Base-by-base conservation (phyloP, 37 sponge, comb jelly and placozoan species). In the Lycopodina hypogea region DNA sequence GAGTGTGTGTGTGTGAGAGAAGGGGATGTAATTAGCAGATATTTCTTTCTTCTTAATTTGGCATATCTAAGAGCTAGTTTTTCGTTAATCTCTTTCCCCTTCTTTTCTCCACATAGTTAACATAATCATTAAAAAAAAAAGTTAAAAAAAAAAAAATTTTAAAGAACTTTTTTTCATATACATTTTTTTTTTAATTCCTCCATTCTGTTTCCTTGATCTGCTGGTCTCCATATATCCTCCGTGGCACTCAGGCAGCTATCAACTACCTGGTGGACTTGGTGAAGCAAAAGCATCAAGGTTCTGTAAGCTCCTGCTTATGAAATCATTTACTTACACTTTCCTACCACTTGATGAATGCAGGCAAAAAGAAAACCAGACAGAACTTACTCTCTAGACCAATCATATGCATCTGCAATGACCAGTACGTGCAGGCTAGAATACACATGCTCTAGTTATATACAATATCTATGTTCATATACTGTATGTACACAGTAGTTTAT, bases 341-440 rank as follows among this genome's bases (percentile, higher is more conserved):
- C 60, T 12, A 8, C 48, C 48, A 17, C 60, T 1, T 38, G 4
- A 41, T n/a, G 38, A 38, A 4, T 52, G 58, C 63, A 64, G 78
- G 71, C 15, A 92, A 86, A 64, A 93, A 95, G 88, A 95, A 88
- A 61, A 89, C 86, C 29, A 73, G 73, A 32, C 64, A 48, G 21
- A 48, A 48, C 24, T 38, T 83, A 14, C 82, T 98, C 18, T 85
- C 92, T 7, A 74, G 99, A 32, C 99, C 99, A 23, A 90, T 98
- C 42, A 91, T 98, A 60, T 95, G 96, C 52, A 98, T 98, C 51
- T 98, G 99, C 83, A 98, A 98, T 89, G 96, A 98, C 69, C 92
- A 88, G 90, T 97, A 55, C 85, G 76, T 76, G 28, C 30, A 15
- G n/a, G n/a, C n/a, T n/a, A n/a, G n/a, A n/a, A n/a, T n/a, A n/a